Evolutionary conservation across 2,888 invertebrate species (phyloP), one percentile per base, ranked within the genome.

Genomic region (Nymphalis urticae): DNA sequence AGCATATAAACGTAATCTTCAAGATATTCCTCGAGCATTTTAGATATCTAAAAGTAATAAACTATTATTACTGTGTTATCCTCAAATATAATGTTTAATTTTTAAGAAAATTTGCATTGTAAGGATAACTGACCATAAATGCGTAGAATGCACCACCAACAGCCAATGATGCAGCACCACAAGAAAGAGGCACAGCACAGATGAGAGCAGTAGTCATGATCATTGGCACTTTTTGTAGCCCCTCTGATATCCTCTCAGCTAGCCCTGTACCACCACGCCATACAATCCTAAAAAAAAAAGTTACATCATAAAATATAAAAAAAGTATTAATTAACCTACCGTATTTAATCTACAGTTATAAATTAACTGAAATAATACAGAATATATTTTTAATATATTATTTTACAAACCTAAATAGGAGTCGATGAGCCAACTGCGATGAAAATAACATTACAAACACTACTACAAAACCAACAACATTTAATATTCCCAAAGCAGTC

Each of bases 21-120:
- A 62, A 96, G 86, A 79, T 95, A 95, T 79, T 96, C 95, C 86
- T 96, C 96, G 61, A 95, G 96, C 94, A 95, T 95, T 87, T 94
- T 95, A 7, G 95, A 95, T 17, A 97, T 83, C 95, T 96, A 87
- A 42, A 94, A 84, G 64, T 79, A 66, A 72, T 32, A 32, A 32
- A 64, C 36, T 17, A 48, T 2, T 19, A 19, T 51, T 19, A 24
- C 16, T n/a, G 8, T 50, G 9, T 50, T 50, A n/a, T 50, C 19
- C 8, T 8, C 50, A 54, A 53, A 24, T 9, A 9, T 36, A 36
- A 36, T 36, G 36, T 36, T 42, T 13, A 13, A 27, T 21, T 27
- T 27, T 27, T 27, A 27, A 5, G 27, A 32, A 32, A 32, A 32
- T 32, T 6, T 32, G 27, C 6, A 17, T 21, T 13, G 51, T 21